Evolutionary conservation across 2,113 vertebrate species (phyloP), one percentile per base, ranked within the genome.

Genomic region (Mobula hypostoma): DNA sequence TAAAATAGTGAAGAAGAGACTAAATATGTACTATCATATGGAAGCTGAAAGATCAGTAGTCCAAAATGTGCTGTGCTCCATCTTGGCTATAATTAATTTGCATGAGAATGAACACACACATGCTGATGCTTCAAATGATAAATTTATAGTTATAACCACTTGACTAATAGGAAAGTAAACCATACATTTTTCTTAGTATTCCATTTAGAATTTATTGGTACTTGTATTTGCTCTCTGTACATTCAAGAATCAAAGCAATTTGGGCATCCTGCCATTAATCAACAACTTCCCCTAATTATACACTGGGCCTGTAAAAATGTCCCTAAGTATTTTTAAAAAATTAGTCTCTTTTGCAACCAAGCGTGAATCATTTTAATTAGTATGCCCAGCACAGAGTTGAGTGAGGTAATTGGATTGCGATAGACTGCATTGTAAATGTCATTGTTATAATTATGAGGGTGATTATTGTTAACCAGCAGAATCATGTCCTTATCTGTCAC

Each of bases 401-500:
- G 68, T 29, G 79, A 95, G 94, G 94, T 96, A 96, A 96, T 94
- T 94, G 95, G 94, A 95, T 95, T 95, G 94, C 95, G 15, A 95
- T 32, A 94, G 95, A 94, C 94, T 79, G 48, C 91, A 76, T 95
- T 94, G 95, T 95, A 96, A 97, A 96, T 96, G 96, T 96, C 96
- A 96, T 40, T 7, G 94, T 94, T 79, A 95, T 95, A 96, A 96
- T 97, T 95, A 97, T 96, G 94, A 95, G 94, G 95, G 95, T 95
- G 95, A 96, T 96, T 96, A 96, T 95, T 95, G 96, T 95, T 95
- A 95, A 80, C 68, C 7, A 32, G 95, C 94, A 27, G 94, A 94
- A 95, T 94, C 87, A 94, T 95, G 94, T 94, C 17, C 95, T 95
- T 95, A 95, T 96, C 95, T 95, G 95, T 95, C 95, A 96, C 48